These are phyloP conservation scores for Patagioenas fasciata DNA, from an alignment of 2,113 vertebrate genomes.

Conservation along the genomic window DNA sequence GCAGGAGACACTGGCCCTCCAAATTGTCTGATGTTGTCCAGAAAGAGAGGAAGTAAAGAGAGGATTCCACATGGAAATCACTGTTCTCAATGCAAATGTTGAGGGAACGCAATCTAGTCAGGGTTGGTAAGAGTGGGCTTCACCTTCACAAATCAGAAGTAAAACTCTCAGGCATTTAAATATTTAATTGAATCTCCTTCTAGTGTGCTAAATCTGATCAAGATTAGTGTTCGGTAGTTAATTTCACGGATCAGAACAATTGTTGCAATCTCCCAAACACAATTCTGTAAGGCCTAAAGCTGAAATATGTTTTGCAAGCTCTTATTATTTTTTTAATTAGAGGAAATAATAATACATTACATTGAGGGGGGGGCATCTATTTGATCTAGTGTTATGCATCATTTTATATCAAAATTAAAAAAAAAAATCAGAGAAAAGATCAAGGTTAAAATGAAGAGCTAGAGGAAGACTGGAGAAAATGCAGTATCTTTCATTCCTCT, in stretches of 20 bases:
- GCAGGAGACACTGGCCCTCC: background rate
- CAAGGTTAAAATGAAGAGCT: slow-evolving; percentile 24
- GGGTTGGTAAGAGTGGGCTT: background rate
- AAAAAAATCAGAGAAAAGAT: background rate
- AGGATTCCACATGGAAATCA: background rate
- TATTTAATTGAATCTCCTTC: slow-evolving; percentile 7
- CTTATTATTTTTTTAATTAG: background rate
- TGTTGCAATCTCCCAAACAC: background rate
- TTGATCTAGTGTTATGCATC: background rate
- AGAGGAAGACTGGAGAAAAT: slow-evolving; percentile 13
- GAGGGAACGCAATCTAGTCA: background rate
- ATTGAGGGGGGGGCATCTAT: background rate
- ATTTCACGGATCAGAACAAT: slow-evolving; percentile 43
- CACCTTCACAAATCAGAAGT: background rate
- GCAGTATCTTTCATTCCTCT: slow-evolving; percentile 9
- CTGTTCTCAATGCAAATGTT: rapidly evolving
- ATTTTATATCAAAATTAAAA: background rate
- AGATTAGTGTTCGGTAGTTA: slow-evolving; percentile 8
- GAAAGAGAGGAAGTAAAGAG: background rate
- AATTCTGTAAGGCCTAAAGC: slow-evolving; percentile 11
- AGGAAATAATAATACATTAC: background rate
- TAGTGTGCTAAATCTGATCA: background rate
- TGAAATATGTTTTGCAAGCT: background rate
- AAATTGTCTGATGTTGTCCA: background rate
- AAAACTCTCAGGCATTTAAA: background rate